phyloP scores from a whole-genome alignment of 1,140 invertebrate genomes.

The Heliconius eleuchia region DNA sequence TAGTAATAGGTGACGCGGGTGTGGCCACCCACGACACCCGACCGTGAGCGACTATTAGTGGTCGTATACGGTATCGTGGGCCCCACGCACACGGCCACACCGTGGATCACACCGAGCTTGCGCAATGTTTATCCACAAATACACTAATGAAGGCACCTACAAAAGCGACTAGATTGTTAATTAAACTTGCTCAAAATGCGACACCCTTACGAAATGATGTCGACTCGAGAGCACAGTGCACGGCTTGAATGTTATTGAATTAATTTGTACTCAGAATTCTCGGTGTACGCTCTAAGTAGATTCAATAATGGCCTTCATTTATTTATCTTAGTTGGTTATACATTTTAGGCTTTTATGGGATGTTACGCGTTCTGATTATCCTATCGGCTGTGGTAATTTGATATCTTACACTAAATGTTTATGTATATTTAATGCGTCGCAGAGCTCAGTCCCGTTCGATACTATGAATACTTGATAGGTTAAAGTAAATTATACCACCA shows the following conservation, averaged over 20 bases:
- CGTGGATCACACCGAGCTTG: constrained; percentile 60
- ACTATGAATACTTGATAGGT: not conserved
- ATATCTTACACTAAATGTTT: constrained; percentile 26
- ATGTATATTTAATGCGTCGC: not conserved
- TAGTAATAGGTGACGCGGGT: constrained; percentile 38
- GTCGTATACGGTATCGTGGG: constrained; percentile 34
- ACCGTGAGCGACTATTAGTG: constrained; percentile 15
- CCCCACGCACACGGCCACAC: constrained; percentile 53
- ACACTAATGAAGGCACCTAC: constrained; percentile 81
- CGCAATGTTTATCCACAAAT: constrained; percentile 79
- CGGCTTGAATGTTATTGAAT: constrained; percentile 76
- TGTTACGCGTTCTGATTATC: constrained; percentile 50
- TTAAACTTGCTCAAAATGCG: constrained; percentile 81
- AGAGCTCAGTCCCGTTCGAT: not conserved
- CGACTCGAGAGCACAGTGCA: constrained; percentile 70
- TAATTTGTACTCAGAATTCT: constrained; percentile 78
- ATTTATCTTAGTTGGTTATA: constrained; percentile 57
- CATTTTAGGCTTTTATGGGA: constrained; percentile 51
- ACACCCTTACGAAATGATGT: constrained; percentile 78
- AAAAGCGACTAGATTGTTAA: constrained; percentile 80
- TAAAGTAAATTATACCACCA: not conserved
- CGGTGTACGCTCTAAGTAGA: constrained; percentile 64
- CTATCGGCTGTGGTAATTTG: constrained; percentile 34
- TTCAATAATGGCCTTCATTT: constrained; percentile 66
- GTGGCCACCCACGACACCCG: constrained; percentile 41